Conservation (phyloP, 2,888 invertebrate genomes). For the Dorcus parallelipipedus region DNA sequence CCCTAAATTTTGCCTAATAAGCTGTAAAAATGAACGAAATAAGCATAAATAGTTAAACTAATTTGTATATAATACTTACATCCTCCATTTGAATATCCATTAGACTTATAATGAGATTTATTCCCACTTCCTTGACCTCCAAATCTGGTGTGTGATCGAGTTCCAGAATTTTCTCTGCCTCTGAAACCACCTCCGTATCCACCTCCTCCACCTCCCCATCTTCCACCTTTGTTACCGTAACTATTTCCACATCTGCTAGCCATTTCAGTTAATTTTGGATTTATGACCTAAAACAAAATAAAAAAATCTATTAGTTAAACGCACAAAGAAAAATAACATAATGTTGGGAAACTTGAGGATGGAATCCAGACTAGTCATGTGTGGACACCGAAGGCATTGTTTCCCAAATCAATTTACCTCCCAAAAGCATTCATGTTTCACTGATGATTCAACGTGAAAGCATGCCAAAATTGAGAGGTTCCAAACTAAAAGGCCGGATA, state of each 20-base stretch:
- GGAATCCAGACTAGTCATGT: conserved; percentile 68
- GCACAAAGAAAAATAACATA: not conserved
- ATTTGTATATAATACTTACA: conserved; percentile 9
- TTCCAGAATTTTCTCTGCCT: conserved; percentile 41
- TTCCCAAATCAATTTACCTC: conserved; percentile 65
- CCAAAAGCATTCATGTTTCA: conserved; percentile 73
- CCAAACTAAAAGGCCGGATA: conserved; percentile 10
- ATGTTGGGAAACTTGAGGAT: conserved; percentile 57
- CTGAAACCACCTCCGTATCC: conserved; percentile 33
- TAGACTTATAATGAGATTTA: conserved; percentile 18
- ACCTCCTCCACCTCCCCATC: conserved; percentile 53
- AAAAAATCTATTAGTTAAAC: not conserved
- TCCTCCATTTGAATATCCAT: conserved; percentile 29
- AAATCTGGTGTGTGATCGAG: conserved; percentile 34
- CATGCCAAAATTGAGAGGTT: conserved; percentile 74
- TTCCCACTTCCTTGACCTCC: conserved; percentile 11
- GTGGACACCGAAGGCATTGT: conserved; percentile 80
- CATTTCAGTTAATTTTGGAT: conserved; percentile 80
- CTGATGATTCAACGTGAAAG: conserved; percentile 58
- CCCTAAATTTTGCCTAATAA: not conserved
- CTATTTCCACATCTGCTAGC: conserved; percentile 60
- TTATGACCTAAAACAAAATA: conserved; percentile 61
- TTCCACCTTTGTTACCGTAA: conserved; percentile 49
- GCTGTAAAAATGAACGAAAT: conserved; percentile 1
- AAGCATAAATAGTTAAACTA: not conserved